Evolutionary conservation across 2,113 vertebrate genomes (phyloP), one percentile per base, ranked within the genome.

Genomic region (Grus americana): DNA sequence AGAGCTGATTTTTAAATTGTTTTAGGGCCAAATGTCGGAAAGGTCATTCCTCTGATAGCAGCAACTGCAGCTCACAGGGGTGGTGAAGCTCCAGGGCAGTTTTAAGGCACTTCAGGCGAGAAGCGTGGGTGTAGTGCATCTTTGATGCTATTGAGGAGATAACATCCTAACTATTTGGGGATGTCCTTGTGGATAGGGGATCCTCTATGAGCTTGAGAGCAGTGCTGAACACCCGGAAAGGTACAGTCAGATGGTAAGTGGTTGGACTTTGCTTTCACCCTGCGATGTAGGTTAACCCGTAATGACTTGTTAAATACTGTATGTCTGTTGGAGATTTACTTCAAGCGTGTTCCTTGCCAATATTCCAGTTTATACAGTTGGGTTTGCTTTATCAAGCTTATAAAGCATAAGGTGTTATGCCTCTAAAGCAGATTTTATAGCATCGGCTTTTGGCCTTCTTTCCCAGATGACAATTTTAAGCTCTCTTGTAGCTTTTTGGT

Each of bases 341-440:
- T 30, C 38, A 3, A 55, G 70, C 2, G 0, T 4, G 1, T 44
- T 68, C 62, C 54, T 34, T 79, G 95, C 94, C 94, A 79, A 29
- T 20, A 12, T 76, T 88, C 88, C 94, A 36, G 82, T 90, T 95
- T 82, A 34, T 68, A 50, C 95, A 72, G 81, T 85, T 50, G 94
- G 90, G 57, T 94, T 97, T 85, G 74, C 96, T 91, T 78, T 74
- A 9, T 74, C 49, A 12, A 23, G 90, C 92, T 74, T 29, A 11
- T 4, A 20, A 11, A 88, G 86, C 40, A 11, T 6, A 22, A 65
- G 90, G 6, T 13, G 72, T 54, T 62, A 6, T 14, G 81, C 87
- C 78, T 79, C 80, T 71, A 4, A 22, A 74, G 92, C 78, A 29
- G 85, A 4, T 71, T 85, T 93, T 59, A 49, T 3, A n/a, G 92